phyloP scores from a whole-genome alignment of 2,888 invertebrate species.

The Orthonychiurus folsomi region DNA sequence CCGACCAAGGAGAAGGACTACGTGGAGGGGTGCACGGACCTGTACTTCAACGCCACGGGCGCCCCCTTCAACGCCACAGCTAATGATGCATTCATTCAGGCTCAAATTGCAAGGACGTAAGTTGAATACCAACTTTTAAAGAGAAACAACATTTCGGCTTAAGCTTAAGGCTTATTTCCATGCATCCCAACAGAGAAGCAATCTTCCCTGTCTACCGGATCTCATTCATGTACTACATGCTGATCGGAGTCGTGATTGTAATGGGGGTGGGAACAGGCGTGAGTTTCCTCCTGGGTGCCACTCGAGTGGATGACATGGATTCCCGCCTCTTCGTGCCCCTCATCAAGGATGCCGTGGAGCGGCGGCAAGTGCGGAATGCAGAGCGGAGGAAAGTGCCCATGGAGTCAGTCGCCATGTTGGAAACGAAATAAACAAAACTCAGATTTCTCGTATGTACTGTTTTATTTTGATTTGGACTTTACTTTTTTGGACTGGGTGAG shows the following conservation, averaged over 20 bases:
- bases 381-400: too few species aligned
- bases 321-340: slow-evolving; percentile 3
- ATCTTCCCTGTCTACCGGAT: slow-evolving; percentile 11
- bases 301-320: not conserved
- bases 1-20: slow-evolving; percentile 6
- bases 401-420: not conserved
- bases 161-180: not conserved
- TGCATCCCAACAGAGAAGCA: not conserved
- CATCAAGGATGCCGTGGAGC: not conserved
- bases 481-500: not conserved
- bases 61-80: not conserved
- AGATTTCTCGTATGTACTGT: not conserved
- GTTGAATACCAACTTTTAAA: not conserved
- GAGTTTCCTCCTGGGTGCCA: slow-evolving; percentile 3
- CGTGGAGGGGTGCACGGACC: slow-evolving; percentile 7
- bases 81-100: slow-evolving; percentile 2
- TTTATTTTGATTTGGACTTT: not conserved
- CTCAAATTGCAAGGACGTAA: slow-evolving; percentile 8
- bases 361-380: not conserved
- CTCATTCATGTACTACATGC: slow-evolving; percentile 12
- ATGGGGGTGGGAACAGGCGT: not conserved
- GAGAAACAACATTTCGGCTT: not conserved
- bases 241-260: slow-evolving; percentile 9
- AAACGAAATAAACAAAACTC: too few species aligned
- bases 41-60: slow-evolving; percentile 6